Evolutionary conservation across 2,797 vertebrate species (phyloP), one percentile per base, ranked within the genome.

Genomic region (Forpus xanthops): DNA sequence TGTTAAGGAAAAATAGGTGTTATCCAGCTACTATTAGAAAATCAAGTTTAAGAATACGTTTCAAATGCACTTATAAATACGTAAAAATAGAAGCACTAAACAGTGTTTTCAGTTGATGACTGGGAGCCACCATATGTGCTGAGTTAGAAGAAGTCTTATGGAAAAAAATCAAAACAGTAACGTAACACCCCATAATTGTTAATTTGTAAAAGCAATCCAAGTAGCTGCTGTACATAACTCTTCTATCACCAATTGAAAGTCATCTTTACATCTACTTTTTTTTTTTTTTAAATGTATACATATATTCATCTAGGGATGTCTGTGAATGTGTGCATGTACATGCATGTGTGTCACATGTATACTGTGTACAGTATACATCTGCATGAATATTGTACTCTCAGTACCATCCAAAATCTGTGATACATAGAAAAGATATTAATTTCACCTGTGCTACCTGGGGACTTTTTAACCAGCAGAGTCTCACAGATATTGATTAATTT

Each of bases 301-400:
- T 31, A 35, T 15, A 44, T 49, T 39, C 9, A 66, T 35, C 18
- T 31, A 61, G 24, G 27, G 27, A 45, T n/a, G 15, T 31, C 58
- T 61, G 18, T 35, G 39, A 11, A 9, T 16, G 10, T 18, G 17
- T 45, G 23, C 16, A 23, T 23, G 12, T 33, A 66, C 16, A 8
- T 13, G 0, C 0, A 3, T 4, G 5, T 25, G 31, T 33, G 73
- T 53, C 52, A 49, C 0, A 0, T 15, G 30, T 18, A 11, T 42
- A 8, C 19, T 6, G 5, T 6, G 19, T 62, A 16, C 21, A 44
- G 41, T 21, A 44, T 3, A 31, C 14, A 68, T 9, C 25, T 75
- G 37, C 30, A 25, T 39, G 27, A 66, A 39, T 14, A 28, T 27
- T 23, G 3, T 24, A 21, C 28, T 47, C 47, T 71, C 61, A 49